Conservation (phyloP, 1,140 invertebrate species). For the Bombus polaris region DNA sequence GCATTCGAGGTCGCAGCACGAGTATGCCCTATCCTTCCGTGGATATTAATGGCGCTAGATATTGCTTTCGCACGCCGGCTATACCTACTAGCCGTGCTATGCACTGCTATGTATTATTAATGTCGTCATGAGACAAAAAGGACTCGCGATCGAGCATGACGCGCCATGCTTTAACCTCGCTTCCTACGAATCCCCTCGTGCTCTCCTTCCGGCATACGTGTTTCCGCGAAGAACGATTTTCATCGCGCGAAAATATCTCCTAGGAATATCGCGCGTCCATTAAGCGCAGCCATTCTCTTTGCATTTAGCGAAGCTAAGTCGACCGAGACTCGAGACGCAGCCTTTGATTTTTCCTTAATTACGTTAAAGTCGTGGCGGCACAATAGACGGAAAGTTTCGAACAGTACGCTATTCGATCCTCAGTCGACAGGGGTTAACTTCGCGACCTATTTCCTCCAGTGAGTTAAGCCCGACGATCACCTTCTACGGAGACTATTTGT, state of each 20-base stretch:
- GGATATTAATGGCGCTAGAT: constrained; percentile 77
- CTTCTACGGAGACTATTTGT: neutral
- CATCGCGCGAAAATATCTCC: neutral
- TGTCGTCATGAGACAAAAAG: constrained; percentile 63
- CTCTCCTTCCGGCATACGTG: neutral
- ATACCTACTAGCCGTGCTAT: constrained; percentile 30
- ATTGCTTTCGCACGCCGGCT: constrained; percentile 71
- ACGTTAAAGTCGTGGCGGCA: neutral
- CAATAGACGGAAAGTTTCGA: neutral
- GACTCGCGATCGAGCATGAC: constrained; percentile 48
- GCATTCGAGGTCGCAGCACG: constrained; percentile 57
- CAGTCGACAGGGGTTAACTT: neutral
- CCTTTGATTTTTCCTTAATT: neutral
- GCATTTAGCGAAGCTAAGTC: no score
- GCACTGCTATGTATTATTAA: constrained; percentile 67
- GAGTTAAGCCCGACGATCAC: neutral
- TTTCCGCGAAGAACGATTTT: neutral
- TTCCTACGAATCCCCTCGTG: neutral
- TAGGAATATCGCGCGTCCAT: no score
- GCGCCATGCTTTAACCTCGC: constrained; percentile 36
- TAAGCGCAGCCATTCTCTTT: no score
- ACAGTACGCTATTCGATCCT: neutral
- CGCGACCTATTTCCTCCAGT: neutral
- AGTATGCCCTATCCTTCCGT: constrained; percentile 68
- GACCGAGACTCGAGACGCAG: no score